Evolutionary conservation across 2,113 vertebrate species (phyloP).

Genomic region (Hassar affinis): DNA sequence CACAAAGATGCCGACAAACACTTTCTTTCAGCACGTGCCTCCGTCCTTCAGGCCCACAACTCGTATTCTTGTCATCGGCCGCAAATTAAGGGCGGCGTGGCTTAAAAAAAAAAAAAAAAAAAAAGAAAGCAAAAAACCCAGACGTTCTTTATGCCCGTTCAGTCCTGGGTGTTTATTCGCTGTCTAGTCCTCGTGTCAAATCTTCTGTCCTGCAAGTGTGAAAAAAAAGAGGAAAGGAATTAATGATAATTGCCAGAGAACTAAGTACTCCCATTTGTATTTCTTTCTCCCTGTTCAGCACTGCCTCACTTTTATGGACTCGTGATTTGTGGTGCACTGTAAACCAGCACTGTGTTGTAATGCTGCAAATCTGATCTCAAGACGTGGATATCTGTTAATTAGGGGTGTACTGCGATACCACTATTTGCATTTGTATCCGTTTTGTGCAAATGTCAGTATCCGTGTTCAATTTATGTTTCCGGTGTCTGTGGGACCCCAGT

Average conservation of each 20-base stretch:
- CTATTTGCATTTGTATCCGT: not conserved
- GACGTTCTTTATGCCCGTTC: conserved; percentile 41
- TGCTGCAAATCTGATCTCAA: conserved; percentile 57
- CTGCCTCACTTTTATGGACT: conserved; percentile 66
- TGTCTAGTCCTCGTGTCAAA: conserved; percentile 59
- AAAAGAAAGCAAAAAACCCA: conserved; percentile 13
- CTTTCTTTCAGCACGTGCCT: conserved; percentile 48
- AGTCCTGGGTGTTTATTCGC: conserved; percentile 61
- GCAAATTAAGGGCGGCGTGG: conserved; percentile 53
- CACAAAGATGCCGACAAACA: conserved; percentile 62
- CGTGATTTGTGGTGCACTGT: conserved; percentile 58
- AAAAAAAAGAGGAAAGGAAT: conserved; percentile 53
- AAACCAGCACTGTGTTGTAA: conserved; percentile 56
- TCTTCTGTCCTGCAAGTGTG: conserved; percentile 63
- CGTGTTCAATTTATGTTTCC: not conserved
- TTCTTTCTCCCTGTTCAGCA: conserved; percentile 54
- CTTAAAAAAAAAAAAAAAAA: not conserved
- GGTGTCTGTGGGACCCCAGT: not conserved
- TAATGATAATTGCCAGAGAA: conserved; percentile 59
- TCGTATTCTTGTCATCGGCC: conserved; percentile 68
- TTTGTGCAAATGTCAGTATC: not conserved
- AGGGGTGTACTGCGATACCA: conserved; percentile 21
- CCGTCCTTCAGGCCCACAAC: conserved; percentile 65
- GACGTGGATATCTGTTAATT: conserved; percentile 36
- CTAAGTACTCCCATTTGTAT: conserved; percentile 29